These are phyloP conservation scores for Brachionus paranguensis DNA, from an alignment of 1,140 invertebrate species.

Conservation along the genomic window DNA sequence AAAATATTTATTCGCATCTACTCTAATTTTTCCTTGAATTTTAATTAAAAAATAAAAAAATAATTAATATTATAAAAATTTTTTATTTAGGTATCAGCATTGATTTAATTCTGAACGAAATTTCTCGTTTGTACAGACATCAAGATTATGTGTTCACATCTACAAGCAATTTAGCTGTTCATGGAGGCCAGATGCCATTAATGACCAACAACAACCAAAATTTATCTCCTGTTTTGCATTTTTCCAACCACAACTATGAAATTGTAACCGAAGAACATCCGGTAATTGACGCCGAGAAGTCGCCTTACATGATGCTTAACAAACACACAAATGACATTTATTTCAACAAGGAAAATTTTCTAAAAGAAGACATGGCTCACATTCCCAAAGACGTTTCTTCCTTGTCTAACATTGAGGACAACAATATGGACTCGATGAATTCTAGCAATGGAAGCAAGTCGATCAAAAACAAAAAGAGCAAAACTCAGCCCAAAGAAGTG, in stretches of 20 bases:
- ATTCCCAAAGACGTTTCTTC: constrained; percentile 7
- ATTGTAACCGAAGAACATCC: not conserved
- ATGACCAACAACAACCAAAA: constrained; percentile 21
- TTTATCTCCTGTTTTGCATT: not conserved
- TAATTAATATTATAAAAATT: not conserved
- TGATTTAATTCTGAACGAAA: constrained; percentile 12
- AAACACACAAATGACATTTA: constrained; percentile 25
- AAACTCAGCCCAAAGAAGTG: not conserved
- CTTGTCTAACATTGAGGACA: constrained; percentile 21
- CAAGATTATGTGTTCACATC: constrained; percentile 34
- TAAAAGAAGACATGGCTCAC: not conserved
- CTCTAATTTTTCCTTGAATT: not conserved
- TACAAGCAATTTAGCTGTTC: not conserved
- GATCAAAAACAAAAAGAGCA: not conserved
- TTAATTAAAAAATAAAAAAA: not conserved
- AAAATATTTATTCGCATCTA: not conserved
- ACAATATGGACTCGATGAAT: constrained; percentile 12
- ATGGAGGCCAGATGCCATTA: not conserved
- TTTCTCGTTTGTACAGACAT: constrained; percentile 25
- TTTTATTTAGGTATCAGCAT: not conserved
- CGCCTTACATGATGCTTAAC: constrained; percentile 10
- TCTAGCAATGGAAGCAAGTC: not conserved
- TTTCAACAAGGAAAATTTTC: constrained; percentile 27
- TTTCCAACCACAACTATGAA: constrained; percentile 13
- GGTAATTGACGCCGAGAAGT: not conserved